Base-by-base conservation (phyloP, 2,888 invertebrate species). In the Cheilosia grossa region DNA sequence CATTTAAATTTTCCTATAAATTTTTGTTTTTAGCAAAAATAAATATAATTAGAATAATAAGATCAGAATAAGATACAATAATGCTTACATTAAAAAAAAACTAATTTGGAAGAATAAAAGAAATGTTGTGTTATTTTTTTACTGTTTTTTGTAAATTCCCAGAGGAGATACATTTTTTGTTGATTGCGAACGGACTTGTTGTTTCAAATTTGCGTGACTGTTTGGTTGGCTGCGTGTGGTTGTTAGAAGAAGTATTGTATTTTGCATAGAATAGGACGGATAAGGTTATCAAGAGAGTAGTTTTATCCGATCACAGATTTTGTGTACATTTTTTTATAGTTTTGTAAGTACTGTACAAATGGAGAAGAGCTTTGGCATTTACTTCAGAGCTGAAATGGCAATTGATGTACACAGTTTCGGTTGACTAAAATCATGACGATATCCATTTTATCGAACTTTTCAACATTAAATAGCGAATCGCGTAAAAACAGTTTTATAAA, bases 221-320 rank as follows among this genome's bases (percentile, higher is more conserved):
- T 83, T 83, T 83, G 83, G 83, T 80, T 75, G 64, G 53, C 27
- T 56, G 47, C 10, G 33, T 44, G n/a, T 7, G 33, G 63, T 15
- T 42, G 10, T 24, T 56, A 54, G 19, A 54, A 49, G 21, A 63
- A n/a, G 37, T 49, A 6, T 49, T 64, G 2, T 58, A 0, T 19
- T 33, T 69, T 74, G 54, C 42, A 47, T 64, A 69, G 58, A 69
- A 73, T 13, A 74, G 79, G 82, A 79, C 79, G 82, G 79, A 79
- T 58, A 79, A 79, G 56, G 37, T 82, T 54, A 47, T 63, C 44
- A 77, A 81, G 51, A 42, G 27, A 69, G 54, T 69, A 49, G 27
- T 42, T 64, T 56, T 67, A 67, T 73, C 73, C 63, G 69, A 79
- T 79, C 82, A 79, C 69, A 74, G 74, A 69, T 73, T 37, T 51